Conservation (phyloP, 2,113 vertebrate genomes). For the Cheirogaleus medius region DNA sequence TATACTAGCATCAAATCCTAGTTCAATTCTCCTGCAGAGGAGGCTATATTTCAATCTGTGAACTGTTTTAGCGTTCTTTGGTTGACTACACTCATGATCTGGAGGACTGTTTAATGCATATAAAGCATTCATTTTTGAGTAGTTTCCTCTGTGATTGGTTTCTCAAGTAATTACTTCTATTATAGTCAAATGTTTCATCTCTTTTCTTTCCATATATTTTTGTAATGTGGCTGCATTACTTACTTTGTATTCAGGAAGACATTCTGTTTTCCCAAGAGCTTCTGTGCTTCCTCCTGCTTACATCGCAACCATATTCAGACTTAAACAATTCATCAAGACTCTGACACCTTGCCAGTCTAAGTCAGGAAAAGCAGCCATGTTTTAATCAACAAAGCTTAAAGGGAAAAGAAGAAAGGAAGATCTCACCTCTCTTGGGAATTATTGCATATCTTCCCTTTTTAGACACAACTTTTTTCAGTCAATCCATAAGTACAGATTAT, state of each 20-base stretch:
- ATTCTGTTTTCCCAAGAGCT: not conserved
- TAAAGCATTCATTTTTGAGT: not conserved
- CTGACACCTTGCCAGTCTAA: not conserved
- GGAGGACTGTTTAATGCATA: not conserved
- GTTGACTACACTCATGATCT: not conserved
- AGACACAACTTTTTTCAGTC: not conserved
- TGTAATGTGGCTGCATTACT: not conserved
- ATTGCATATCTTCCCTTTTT: not conserved
- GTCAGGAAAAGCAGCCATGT: not conserved
- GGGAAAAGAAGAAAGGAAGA: not conserved
- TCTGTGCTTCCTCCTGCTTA: not conserved
- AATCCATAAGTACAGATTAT: not conserved
- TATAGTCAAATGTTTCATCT: not conserved
- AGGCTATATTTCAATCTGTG: not conserved
- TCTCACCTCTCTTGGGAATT: not conserved
- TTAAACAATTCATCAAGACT: conserved; percentile 6
- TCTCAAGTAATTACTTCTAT: conserved; percentile 11
- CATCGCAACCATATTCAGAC: not conserved
- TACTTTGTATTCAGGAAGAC: conserved; percentile 35
- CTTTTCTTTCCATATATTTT: not conserved
- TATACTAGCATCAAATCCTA: not conserved
- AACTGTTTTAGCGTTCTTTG: not conserved
- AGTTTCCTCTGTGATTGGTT: not conserved
- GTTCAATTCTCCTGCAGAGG: not conserved
- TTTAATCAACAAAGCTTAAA: conserved; percentile 20